Base-by-base conservation (phyloP, 2,113 vertebrate species). In the Ceyx cyanopectus region DNA sequence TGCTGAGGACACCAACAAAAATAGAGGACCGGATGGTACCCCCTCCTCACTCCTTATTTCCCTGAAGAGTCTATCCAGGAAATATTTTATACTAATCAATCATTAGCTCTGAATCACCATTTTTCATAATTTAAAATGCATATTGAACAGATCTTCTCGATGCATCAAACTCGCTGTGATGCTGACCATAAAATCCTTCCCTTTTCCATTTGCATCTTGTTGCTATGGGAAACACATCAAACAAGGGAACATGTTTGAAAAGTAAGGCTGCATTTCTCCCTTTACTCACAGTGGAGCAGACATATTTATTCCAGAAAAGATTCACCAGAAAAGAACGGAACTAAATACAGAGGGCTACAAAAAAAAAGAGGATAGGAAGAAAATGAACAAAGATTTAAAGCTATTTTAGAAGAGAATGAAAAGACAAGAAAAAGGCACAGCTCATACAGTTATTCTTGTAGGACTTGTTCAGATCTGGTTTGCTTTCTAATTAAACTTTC, bases 191-290 rank as follows among this genome's bases (percentile, higher is more conserved):
- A 85, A 73, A 60, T 24, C 48, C 57, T 85, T 74, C 58, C 45
- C 45, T 21, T 85, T 40, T 85, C n/a, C 32, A 75, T 87, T 93
- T 82, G 29, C 32, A 54, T 82, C 50, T 61, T 78, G 65, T 86
- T 94, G 72, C 74, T 68, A 83, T 51, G 88, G 88, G 56, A 85
- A 95, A 91, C 20, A 82, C 26, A 87, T 75, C 73, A 73, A 89
- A 87, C 70, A 69, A 61, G n/a, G 82, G 18, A 87, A 26, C 24
- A 61, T 16, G 48, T 65, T 51, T 88, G 45, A 67, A 92, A 62
- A 72, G 7, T n/a, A 51, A 75, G 51, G 40, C 16, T 85, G 30
- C 29, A 30, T 69, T 93, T 92, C 60, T 75, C 23, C 67, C 37
- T 50, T 79, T 67, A 87, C 80, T 91, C 43, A 87, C 51, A 62